Evolutionary conservation across 2,797 vertebrate species (phyloP).

Genomic region (Phyllotis vaccarum): DNA sequence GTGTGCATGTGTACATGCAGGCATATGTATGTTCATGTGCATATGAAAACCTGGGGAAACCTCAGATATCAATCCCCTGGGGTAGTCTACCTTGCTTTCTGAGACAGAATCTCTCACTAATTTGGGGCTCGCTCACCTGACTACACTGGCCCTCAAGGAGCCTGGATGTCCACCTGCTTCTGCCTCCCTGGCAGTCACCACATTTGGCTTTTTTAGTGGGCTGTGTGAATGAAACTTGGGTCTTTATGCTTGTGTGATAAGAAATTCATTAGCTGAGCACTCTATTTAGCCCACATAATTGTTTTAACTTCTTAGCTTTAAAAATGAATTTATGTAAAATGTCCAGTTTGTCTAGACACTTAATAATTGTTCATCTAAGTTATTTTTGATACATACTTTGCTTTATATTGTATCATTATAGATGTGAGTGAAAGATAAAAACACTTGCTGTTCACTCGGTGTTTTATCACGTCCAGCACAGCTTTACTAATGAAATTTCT

Average conservation of each 20-base stretch:
- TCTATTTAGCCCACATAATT: not conserved
- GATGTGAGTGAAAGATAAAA: not conserved
- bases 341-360: not conserved
- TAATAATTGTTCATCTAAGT: not conserved
- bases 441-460: not conserved
- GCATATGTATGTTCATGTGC: no score
- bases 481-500: constrained; percentile 16
- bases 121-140: not conserved
- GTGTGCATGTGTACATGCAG: no score
- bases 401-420: constrained; percentile 12
- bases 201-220: not conserved
- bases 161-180: not conserved
- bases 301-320: not conserved
- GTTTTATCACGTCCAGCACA: not conserved
- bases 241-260: not conserved
- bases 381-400: constrained; percentile 15
- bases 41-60: not conserved
- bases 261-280: not conserved
- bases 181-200: no score
- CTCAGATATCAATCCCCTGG: not conserved
- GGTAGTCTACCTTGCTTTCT: not conserved
- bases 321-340: not conserved
- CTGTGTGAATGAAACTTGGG: not conserved
- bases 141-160: not conserved
- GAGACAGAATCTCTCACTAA: not conserved